Evolutionary conservation across 1,140 invertebrate species (phyloP).

Genomic region (Cyrtorhinus lividipennis): DNA sequence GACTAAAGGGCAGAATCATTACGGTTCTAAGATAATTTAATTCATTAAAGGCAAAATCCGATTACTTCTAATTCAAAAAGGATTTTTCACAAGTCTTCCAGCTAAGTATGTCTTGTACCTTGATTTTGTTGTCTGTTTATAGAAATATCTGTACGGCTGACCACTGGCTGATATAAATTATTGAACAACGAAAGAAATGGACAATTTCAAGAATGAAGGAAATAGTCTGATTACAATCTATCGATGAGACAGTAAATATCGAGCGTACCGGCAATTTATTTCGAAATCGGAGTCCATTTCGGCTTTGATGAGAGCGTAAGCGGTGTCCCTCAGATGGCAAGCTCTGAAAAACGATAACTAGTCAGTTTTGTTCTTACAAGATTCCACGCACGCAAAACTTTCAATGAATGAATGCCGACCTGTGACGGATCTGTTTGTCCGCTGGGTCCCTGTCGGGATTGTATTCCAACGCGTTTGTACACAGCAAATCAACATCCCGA

Average conservation of each 20-base stretch:
- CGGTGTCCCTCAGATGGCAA: constrained; percentile 71
- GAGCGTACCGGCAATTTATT: constrained; percentile 46
- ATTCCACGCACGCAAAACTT: too few relatives aligned
- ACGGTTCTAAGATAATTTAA: too few relatives aligned
- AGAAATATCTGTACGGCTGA: too few relatives aligned
- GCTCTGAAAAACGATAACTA: too few relatives aligned
- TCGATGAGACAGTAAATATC: not conserved
- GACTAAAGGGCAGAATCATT: too few relatives aligned
- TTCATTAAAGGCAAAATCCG: too few relatives aligned
- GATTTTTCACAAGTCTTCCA: not conserved
- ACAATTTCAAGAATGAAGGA: not conserved
- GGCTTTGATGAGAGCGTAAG: constrained; percentile 72
- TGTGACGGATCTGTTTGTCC: constrained; percentile 65
- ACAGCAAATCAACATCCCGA: constrained; percentile 73
- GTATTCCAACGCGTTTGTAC: constrained; percentile 79
- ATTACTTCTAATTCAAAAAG: too few relatives aligned
- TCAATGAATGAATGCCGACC: too few relatives aligned
- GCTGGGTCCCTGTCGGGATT: constrained; percentile 72
- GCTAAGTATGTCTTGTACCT: not conserved
- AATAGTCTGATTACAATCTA: not conserved
- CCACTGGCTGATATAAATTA: too few relatives aligned
- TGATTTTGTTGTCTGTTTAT: not conserved
- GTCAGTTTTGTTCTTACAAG: too few relatives aligned
- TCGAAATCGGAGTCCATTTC: constrained; percentile 88
- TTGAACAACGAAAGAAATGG: not conserved